phyloP scores from a whole-genome alignment of 2,888 invertebrate genomes.

The Epicampocera succincta region DNA sequence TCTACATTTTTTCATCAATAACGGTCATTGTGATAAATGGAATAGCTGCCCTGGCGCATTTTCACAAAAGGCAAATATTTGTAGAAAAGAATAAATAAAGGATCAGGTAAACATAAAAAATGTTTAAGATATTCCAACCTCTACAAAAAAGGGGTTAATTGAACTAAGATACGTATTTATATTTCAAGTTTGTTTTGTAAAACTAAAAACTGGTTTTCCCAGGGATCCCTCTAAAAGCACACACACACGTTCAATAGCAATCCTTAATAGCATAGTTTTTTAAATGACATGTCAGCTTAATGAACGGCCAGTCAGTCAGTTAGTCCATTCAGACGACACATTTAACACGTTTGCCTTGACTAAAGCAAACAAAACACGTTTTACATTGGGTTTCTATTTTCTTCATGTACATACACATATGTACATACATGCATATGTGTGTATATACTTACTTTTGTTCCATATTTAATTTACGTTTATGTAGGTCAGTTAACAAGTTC shows the following conservation, averaged over 20 bases:
- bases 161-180: constrained; percentile 1
- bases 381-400: background rate
- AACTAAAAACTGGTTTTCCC: constrained; percentile 52
- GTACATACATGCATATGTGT: background rate
- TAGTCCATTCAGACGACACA: background rate
- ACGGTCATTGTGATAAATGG: constrained; percentile 38
- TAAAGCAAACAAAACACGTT: constrained; percentile 5
- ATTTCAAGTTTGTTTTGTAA: constrained; percentile 14
- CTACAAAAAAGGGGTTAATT: constrained; percentile 28
- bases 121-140: constrained; percentile 30
- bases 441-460: no score
- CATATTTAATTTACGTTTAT: no score
- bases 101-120: constrained; percentile 6
- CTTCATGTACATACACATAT: background rate
- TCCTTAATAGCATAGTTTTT: background rate
- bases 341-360: background rate
- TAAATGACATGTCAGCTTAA: constrained; percentile 28
- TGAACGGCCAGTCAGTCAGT: background rate
- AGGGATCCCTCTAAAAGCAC: constrained; percentile 3
- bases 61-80: constrained; percentile 9
- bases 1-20: constrained; percentile 24
- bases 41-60: background rate
- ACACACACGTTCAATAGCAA: background rate
- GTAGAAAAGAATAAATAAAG: background rate
- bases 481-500: no score